These are phyloP conservation scores for Pseudoatta argentina DNA, from an alignment of 1,140 invertebrate genomes.

Conservation along the genomic window DNA sequence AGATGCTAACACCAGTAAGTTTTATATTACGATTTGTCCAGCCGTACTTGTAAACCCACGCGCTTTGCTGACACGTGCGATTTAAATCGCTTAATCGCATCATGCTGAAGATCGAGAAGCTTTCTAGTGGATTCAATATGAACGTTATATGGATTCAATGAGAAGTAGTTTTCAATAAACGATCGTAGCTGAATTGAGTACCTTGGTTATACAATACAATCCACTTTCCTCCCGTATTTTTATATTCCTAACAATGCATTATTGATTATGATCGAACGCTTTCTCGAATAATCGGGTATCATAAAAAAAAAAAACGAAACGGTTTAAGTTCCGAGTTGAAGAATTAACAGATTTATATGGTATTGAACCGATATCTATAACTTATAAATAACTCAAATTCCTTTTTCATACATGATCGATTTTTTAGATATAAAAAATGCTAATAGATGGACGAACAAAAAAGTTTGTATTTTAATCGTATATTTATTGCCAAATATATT, in stretches of 20 bases:
- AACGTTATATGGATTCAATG: constrained; percentile 11
- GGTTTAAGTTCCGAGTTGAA: neutral
- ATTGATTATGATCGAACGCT: neutral
- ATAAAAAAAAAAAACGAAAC: neutral
- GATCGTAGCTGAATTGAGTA: neutral
- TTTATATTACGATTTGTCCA: neutral
- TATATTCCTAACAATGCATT: constrained; percentile 42
- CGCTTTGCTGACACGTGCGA: constrained; percentile 35
- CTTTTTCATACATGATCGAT: neutral
- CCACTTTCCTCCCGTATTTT: constrained; percentile 6
- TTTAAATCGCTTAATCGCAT: constrained; percentile 29
- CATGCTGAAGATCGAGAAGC: constrained; percentile 30
- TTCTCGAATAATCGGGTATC: constrained; percentile 5
- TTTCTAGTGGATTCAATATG: constrained; percentile 39
- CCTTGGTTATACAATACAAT: constrained; percentile 16
- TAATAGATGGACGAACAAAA: neutral
- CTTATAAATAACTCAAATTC: neutral
- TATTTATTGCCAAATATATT: neutral
- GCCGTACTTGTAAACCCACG: neutral
- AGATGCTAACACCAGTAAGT: constrained; percentile 12
- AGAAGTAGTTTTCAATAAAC: constrained; percentile 48
- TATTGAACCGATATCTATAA: neutral
- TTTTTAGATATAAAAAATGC: neutral
- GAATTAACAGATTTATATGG: neutral
- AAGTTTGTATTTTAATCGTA: neutral